These are phyloP conservation scores for Phytoseiulus persimilis DNA, from an alignment of 2,888 invertebrate genomes.

Conservation along the genomic window DNA sequence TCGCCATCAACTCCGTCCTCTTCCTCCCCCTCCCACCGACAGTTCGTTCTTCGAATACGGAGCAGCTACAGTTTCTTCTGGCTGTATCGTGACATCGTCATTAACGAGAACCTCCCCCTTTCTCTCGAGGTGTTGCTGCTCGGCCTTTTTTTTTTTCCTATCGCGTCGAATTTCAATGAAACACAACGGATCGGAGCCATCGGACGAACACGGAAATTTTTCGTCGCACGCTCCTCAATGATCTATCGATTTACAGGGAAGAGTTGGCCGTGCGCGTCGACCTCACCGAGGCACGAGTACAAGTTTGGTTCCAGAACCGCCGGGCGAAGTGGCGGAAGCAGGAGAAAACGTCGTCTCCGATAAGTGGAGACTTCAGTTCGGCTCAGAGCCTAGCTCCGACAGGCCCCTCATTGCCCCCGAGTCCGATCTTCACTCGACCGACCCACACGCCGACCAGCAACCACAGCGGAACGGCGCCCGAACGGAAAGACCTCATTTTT, in stretches of 20 bases:
- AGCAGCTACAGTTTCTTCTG: background rate
- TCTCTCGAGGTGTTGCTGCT: background rate
- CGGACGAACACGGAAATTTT: no score
- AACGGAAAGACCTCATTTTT: slow-evolving; percentile 12
- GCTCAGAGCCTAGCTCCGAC: slow-evolving; percentile 23
- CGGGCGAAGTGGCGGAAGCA: slow-evolving; percentile 29
- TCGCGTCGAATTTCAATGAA: background rate
- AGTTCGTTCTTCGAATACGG: background rate
- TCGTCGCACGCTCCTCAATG: no score
- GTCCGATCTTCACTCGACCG: slow-evolving; percentile 7
- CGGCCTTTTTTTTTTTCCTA: background rate
- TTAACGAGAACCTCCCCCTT: background rate
- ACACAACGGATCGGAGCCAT: background rate
- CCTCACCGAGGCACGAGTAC: slow-evolving; percentile 37
- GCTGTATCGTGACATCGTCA: background rate
- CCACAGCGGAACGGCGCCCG: background rate
- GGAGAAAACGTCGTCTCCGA: slow-evolving; percentile 12
- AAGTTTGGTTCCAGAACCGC: slow-evolving; percentile 35
- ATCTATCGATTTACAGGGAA: background rate
- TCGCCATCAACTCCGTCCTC: background rate
- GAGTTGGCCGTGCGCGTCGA: slow-evolving; percentile 22
- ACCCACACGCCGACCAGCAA: background rate
- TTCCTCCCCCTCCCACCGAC: background rate
- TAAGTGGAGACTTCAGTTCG: slow-evolving; percentile 14
- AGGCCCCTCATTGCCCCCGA: background rate